Evolutionary conservation across 2,888 invertebrate genomes (phyloP).

Genomic region (Apodemia hepburni): DNA sequence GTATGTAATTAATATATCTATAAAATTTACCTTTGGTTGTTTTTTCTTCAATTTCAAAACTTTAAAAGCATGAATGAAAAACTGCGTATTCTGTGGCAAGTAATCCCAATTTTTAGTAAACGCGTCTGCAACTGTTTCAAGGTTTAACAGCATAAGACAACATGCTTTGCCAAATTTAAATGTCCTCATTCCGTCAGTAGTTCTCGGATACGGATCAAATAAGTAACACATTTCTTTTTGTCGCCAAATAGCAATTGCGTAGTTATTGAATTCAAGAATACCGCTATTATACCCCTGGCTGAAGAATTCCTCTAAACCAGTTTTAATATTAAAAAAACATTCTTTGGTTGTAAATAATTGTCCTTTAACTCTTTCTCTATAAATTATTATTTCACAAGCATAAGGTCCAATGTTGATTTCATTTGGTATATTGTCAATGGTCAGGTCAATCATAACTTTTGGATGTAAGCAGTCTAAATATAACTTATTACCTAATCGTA

Average conservation of each 20-base stretch:
- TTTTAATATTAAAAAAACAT: conserved; percentile 68
- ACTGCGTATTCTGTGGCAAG: conserved; percentile 65
- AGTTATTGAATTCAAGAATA: conserved; percentile 81
- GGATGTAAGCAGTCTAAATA: conserved; percentile 75
- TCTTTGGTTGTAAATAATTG: conserved; percentile 73
- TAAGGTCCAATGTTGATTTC: conserved; percentile 79
- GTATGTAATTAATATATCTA: conserved; percentile 22
- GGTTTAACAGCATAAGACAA: conserved; percentile 81
- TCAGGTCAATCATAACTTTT: conserved; percentile 66
- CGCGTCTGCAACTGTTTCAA: conserved; percentile 77
- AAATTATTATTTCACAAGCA: conserved; percentile 79
- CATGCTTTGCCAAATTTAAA: conserved; percentile 80
- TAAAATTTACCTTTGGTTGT: conserved; percentile 48
- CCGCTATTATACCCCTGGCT: conserved; percentile 69
- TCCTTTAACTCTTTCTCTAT: conserved; percentile 71
- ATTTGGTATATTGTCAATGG: conserved; percentile 78
- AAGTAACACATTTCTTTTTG: conserved; percentile 82
- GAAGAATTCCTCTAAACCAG: conserved; percentile 75
- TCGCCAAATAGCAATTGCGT: conserved; percentile 81
- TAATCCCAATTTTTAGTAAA: conserved; percentile 77
- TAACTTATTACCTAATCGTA: conserved; percentile 80
- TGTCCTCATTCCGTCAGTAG: conserved; percentile 74
- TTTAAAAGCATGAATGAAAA: conserved; percentile 81
- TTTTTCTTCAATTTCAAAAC: conserved; percentile 75
- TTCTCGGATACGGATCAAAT: conserved; percentile 84